Base-by-base conservation (phyloP, 1,140 invertebrate species). In the Elymnias hypermnestra region DNA sequence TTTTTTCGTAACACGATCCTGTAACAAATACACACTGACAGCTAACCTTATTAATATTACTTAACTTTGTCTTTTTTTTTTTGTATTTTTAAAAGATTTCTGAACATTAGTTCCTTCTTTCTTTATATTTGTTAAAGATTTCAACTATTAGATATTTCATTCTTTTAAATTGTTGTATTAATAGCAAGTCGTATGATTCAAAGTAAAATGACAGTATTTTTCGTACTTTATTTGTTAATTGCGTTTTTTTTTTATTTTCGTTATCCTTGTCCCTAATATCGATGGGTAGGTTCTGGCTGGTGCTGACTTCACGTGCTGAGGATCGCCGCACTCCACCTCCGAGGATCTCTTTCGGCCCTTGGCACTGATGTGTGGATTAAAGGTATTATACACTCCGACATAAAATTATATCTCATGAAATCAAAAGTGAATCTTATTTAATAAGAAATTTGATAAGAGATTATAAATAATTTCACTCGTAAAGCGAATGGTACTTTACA, bases 311-410 rank as follows among this genome's bases (percentile, higher is more conserved):
- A 41, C 66, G 69, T 15, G 53, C 58, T 28, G 50, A 63, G 18
- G 65, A 63, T 9, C 65, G 75, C 15, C 67, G 71, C 15, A 72
- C 72, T 35, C 72, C 77, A 43, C 79, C 79, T 44, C 67, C 76
- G 33, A 59, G 72, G 60, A 84, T 84, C 77, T 84, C 81, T 82
- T 84, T 84, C 81, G 81, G 81, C 71, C 81, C 81, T 62, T 84
- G 81, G 81, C 74, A 81, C 66, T 84, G 69, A 79, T 56, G 47
- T 42, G 15, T 55, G 55, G 45, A 52, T 43, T 56, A 38, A 62
- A 53, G 63, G 54, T 64, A 64, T 45, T 54, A 35, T 36, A 28
- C 22, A 42, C 35, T 39, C 7, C 21, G 13, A 22, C 18, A 23
- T 3, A 14, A 21, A 43, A 18, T 6, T 15, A 43, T 33, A 10